Evolutionary conservation across 2,888 invertebrate genomes (phyloP).

Genomic region (Thysanoteuthis rhombus): DNA sequence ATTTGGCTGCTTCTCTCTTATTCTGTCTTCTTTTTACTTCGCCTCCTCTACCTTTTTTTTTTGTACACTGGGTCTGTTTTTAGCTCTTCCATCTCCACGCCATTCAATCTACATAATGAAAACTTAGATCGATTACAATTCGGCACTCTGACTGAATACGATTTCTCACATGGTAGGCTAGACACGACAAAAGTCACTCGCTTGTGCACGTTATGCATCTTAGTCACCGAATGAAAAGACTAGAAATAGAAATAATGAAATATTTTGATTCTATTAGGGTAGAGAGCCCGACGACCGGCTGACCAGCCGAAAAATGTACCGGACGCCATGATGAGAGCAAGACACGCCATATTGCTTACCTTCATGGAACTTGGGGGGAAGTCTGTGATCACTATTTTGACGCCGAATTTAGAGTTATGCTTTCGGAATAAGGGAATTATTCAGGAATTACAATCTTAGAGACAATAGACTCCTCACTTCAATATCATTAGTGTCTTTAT

Average conservation of each 20-base stretch:
- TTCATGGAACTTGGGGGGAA: neutral
- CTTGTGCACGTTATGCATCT: neutral
- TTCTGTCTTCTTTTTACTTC: neutral
- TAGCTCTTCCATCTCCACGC: neutral
- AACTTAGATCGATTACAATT: neutral
- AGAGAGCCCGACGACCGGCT: neutral
- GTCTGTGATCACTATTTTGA: neutral
- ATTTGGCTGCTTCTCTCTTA: neutral
- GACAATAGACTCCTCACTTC: neutral
- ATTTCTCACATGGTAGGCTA: neutral
- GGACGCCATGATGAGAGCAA: neutral
- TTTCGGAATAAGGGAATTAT: neutral
- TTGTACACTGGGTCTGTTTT: neutral
- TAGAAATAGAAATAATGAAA: neutral
- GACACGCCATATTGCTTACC: neutral
- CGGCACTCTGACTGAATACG: neutral
- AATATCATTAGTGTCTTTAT: neutral
- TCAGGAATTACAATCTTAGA: neutral
- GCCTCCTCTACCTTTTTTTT: neutral
- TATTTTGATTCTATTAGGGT: conserved; percentile 12
- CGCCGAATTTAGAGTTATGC: neutral
- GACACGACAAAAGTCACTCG: neutral
- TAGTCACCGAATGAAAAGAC: neutral
- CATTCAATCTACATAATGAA: neutral
- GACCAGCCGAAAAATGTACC: neutral